Conservation (phyloP, 2,888 invertebrate genomes). For the Epistrophe grossulariae region DNA sequence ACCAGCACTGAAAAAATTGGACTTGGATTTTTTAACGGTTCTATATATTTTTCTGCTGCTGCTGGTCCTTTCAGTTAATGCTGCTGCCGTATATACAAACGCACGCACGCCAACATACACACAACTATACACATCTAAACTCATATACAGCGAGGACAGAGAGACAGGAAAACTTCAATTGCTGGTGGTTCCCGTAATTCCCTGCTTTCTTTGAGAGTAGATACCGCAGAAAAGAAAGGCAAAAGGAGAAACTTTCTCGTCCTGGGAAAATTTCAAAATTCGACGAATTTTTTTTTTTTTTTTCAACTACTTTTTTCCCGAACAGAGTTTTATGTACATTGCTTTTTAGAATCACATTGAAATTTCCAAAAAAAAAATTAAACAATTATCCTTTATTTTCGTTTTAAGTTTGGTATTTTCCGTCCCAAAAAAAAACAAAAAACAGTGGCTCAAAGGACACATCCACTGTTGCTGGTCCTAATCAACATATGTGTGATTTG, state of each 20-base stretch:
- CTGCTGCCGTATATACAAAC: constrained; percentile 55
- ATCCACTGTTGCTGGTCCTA: constrained; percentile 67
- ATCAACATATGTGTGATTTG: constrained; percentile 69
- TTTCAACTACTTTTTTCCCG: constrained; percentile 11
- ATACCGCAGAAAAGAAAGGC: constrained; percentile 70
- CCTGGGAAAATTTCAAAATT: constrained; percentile 73
- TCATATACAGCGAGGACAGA: constrained; percentile 34
- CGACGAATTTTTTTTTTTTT: constrained; percentile 26
- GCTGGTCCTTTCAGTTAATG: constrained; percentile 61
- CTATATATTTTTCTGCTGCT: constrained; percentile 53
- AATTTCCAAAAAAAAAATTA: constrained; percentile 9
- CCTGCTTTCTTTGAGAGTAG: constrained; percentile 74
- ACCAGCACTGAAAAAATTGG: constrained; percentile 4
- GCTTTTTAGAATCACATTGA: neutral
- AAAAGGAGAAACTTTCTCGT: constrained; percentile 71
- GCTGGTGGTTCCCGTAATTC: constrained; percentile 73
- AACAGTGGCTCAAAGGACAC: constrained; percentile 23
- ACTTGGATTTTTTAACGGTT: constrained; percentile 48
- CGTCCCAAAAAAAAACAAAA: neutral
- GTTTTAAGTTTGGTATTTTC: neutral
- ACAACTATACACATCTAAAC: constrained; percentile 33
- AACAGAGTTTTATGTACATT: constrained; percentile 32
- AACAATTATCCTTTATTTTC: constrained; percentile 29
- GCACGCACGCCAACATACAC: constrained; percentile 53
- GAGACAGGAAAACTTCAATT: constrained; percentile 70